Conservation (phyloP, 2,113 vertebrate species). For the Xenopus laevis region DNA sequence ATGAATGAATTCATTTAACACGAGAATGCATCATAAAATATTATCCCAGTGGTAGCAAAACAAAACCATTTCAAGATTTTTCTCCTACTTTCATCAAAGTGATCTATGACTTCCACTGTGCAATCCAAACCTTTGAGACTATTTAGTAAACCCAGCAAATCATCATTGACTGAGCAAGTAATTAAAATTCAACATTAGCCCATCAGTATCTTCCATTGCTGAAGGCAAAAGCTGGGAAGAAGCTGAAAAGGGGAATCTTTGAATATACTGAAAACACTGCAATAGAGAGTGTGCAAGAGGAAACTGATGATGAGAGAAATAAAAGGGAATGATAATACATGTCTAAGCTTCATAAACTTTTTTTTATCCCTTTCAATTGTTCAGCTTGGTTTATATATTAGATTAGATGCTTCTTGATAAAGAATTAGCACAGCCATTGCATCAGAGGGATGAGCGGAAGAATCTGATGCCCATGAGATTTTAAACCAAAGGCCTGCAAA, state of each 20-base stretch:
- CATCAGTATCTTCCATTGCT: slow-evolving; percentile 24
- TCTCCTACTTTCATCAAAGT: slow-evolving; percentile 37
- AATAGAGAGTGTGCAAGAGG: not conserved
- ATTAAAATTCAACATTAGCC: slow-evolving; percentile 46
- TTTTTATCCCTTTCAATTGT: no score
- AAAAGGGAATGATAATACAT: slow-evolving; percentile 6
- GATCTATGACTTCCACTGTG: slow-evolving; percentile 1
- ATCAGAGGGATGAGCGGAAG: no score
- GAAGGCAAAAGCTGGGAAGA: slow-evolving; percentile 1
- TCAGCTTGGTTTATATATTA: no score
- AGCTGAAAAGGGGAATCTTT: slow-evolving; percentile 27
- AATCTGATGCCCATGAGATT: no score
- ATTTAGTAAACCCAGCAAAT: slow-evolving; percentile 39
- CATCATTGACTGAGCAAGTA: slow-evolving; percentile 25
- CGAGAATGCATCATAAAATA: slow-evolving; percentile 33
- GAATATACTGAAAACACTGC: slow-evolving; percentile 10
- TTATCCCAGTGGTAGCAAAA: slow-evolving; percentile 15
- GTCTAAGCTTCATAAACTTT: slow-evolving; percentile 5
- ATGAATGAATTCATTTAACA: slow-evolving; percentile 27
- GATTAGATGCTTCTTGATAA: no score
- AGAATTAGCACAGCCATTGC: no score
- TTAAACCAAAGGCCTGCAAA: no score
- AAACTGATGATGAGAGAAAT: no score
- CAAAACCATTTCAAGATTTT: slow-evolving; percentile 23
- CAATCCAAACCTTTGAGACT: slow-evolving; percentile 9